Percentiles rank a stretch among this genome's conserved stretches.
Conservation (phyloP, 2,888 invertebrate species). For the Pheosia tremula region DNA sequence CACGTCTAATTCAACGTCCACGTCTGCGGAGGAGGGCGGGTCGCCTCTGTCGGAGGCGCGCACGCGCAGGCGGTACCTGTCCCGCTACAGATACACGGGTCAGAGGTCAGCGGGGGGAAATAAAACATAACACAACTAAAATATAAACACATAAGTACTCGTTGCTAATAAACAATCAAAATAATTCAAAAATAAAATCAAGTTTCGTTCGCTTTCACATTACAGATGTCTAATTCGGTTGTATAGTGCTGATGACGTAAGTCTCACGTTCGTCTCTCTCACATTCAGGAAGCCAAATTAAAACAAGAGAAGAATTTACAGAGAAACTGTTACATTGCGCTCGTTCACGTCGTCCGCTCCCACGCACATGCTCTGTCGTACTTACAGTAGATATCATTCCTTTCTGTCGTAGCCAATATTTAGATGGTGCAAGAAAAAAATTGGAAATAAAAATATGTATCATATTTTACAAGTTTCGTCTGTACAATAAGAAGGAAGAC, state of each 20-base stretch:
- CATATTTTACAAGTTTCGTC: slow-evolving; percentile 81
- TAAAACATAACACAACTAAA: slow-evolving; percentile 85
- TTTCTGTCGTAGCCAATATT: slow-evolving; percentile 85
- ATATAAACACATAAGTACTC: slow-evolving; percentile 81
- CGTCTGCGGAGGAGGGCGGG: slow-evolving; percentile 96
- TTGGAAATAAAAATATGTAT: slow-evolving; percentile 86
- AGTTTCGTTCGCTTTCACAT: slow-evolving; percentile 67
- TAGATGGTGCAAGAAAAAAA: slow-evolving; percentile 88
- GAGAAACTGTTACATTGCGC: slow-evolving; percentile 56
- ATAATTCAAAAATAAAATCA: slow-evolving; percentile 71
- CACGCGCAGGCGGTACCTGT: slow-evolving; percentile 98
- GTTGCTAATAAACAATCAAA: slow-evolving; percentile 79
- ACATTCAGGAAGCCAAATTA: slow-evolving; percentile 78
- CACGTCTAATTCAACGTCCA: slow-evolving; percentile 99
- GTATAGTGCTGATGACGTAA: slow-evolving; percentile 43
- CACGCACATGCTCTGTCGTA: slow-evolving; percentile 66
- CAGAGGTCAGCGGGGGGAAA: slow-evolving; percentile 88
- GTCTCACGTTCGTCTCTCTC: slow-evolving; percentile 67
- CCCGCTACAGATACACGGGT: slow-evolving; percentile 94
- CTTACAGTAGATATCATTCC: slow-evolving; percentile 88
- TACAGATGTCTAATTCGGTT: slow-evolving; percentile 53
- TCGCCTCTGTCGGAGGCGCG: slow-evolving; percentile 98
- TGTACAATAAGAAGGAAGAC: slow-evolving; percentile 80
- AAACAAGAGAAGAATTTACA: slow-evolving; percentile 67
- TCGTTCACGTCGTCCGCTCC: slow-evolving; percentile 67